phyloP scores from a whole-genome alignment of 2,888 invertebrate genomes.

The Galerucella calmariensis region DNA sequence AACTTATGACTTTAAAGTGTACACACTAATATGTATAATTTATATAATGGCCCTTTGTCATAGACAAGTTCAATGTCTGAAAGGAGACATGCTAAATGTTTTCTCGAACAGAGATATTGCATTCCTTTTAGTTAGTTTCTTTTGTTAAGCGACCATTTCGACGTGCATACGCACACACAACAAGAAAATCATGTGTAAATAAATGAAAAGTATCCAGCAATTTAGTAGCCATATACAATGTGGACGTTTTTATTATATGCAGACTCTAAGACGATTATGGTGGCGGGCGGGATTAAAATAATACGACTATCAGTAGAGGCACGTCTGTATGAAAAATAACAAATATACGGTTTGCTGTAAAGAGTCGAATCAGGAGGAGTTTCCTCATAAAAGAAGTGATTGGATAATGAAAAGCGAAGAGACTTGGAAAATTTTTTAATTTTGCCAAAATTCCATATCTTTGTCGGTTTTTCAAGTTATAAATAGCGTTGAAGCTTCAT shows the following conservation, averaged over 20 bases:
- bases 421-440: too few species aligned
- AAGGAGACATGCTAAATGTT: conserved; percentile 56
- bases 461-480: too few species aligned
- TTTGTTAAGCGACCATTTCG: conserved; percentile 44
- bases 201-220: conserved; percentile 35
- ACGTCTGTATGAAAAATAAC: not conserved
- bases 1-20: conserved; percentile 36
- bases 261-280: conserved; percentile 24
- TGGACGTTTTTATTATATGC: conserved; percentile 30
- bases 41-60: conserved; percentile 57
- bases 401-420: too few species aligned
- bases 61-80: conserved; percentile 54
- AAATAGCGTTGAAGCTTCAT: too few species aligned
- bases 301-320: not conserved
- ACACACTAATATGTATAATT: conserved; percentile 52
- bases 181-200: conserved; percentile 42
- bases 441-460: too few species aligned
- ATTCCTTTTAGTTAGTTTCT: conserved; percentile 49
- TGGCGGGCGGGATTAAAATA: conserved; percentile 20
- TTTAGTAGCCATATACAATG: conserved; percentile 36
- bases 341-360: not conserved
- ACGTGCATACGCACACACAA: conserved; percentile 42
- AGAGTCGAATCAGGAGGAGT: not conserved
- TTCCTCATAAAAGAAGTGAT: too few species aligned
- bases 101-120: conserved; percentile 49